Evolutionary conservation across 2,888 invertebrate genomes (phyloP).

Genomic region (Frankliniella intonsa): DNA sequence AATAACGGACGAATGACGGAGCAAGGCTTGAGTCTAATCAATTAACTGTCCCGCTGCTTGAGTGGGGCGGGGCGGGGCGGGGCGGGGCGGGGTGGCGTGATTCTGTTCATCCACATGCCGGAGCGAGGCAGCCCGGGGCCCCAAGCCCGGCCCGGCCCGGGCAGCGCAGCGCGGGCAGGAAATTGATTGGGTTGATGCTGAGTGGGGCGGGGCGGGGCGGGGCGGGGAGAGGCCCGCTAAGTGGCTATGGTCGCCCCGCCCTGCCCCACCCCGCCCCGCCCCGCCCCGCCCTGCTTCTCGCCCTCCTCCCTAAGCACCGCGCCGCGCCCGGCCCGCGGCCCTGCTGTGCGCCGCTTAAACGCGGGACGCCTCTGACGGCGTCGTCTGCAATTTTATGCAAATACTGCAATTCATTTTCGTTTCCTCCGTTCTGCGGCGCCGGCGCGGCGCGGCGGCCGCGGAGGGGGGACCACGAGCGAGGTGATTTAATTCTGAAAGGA

Average conservation of each 20-base stretch:
- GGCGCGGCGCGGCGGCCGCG: no score
- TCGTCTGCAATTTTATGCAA: no score
- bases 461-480: no score
- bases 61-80: background rate
- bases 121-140: background rate
- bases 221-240: background rate
- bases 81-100: background rate
- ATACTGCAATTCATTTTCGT: no score
- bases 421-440: no score
- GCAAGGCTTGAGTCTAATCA: no score
- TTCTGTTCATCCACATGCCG: background rate
- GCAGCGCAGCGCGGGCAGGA: no score
- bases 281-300: background rate
- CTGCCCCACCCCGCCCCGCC: background rate
- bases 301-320: background rate
- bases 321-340: background rate
- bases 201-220: background rate
- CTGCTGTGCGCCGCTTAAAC: no score
- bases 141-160: no score
- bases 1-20: no score
- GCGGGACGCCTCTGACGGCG: no score
- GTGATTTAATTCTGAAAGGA: no score
- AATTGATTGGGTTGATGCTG: background rate
- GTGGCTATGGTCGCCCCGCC: background rate
- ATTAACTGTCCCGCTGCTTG: background rate